Conservation (phyloP, 2,888 invertebrate species). For the Heliconius erato region DNA sequence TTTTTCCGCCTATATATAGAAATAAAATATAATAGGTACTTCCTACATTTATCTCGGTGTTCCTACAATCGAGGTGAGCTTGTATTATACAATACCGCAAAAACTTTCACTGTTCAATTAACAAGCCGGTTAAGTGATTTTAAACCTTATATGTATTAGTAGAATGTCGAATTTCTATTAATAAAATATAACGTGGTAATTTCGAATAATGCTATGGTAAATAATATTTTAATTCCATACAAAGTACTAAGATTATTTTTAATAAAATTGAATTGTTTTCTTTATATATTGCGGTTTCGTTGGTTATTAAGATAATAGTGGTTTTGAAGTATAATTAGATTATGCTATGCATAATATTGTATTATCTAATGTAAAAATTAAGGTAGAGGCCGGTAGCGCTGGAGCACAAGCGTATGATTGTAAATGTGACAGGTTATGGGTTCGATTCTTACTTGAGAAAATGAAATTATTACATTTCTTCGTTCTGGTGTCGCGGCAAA, state of each 20-base stretch:
- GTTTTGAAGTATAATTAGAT: not conserved
- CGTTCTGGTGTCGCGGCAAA: too few species aligned
- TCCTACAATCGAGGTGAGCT: conserved; percentile 66
- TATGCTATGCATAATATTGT: not conserved
- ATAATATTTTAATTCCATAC: conserved; percentile 5
- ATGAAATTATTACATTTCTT: too few species aligned
- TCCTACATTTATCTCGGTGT: not conserved
- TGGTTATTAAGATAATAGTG: not conserved
- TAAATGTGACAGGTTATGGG: too few species aligned
- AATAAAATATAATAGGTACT: not conserved
- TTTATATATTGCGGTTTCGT: not conserved
- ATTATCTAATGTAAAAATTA: not conserved
- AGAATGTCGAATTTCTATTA: conserved; percentile 2
- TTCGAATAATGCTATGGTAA: not conserved
- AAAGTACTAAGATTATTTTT: conserved; percentile 27
- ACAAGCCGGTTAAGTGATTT: conserved; percentile 55
- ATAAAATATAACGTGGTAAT: not conserved
- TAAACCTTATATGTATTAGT: conserved; percentile 54
- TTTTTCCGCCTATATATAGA: not conserved
- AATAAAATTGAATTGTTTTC: not conserved
- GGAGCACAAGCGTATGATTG: too few species aligned
- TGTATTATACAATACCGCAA: conserved; percentile 72
- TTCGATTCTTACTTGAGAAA: too few species aligned
- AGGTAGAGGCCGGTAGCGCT: too few species aligned
- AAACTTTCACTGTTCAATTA: conserved; percentile 75